Base-by-base conservation (phyloP, 2,888 invertebrate genomes). In the Drosophila longiperda region DNA sequence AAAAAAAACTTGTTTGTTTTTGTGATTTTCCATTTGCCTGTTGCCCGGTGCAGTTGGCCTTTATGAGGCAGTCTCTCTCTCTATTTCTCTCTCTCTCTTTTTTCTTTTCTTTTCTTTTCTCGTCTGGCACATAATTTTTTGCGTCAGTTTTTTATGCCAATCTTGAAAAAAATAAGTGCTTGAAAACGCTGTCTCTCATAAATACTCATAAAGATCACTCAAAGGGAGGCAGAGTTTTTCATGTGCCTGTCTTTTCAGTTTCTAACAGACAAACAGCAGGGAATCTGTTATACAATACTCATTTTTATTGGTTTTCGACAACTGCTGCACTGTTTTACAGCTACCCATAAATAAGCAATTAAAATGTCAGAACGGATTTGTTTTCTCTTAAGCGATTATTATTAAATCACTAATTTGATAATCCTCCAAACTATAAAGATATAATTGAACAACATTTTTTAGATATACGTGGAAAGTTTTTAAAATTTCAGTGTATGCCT, bases 341-440 rank as follows among this genome's bases (percentile, higher is more conserved):
- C 11, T 26, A 59, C 20, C 57, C 71, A 78, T 78, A 73, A 75
- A 78, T 71, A 75, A 81, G 73, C 55, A 34, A 62, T 50, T 81
- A 48, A 59, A 34, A 49, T 59, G 63, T 50, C 26, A 1, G n/a
- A 53, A 62, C 11, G 42, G 54, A 49, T 58, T 48, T 34, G 3
- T 6, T 6, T 9, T 20, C 20, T n/a, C 32, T 9, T n/a, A 54
- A 15, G 36, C 17, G 32, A 55, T 54, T 54, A 72, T 72, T 59
- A 72, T 50, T 54, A 20, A 12, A 7, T 15, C 9, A 8, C 9
- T 57, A 45, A 52, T 49, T 53, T 49, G 40, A 49, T 50, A 55
- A n/a, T 38, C 3, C 7, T 1, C 6, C 17, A 60, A 55, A 15
- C 34, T n/a, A 34, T 2, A 20, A 45, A 42, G 5, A 42, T 0